Conservation (phyloP, 64 coral and sea anemone species). For the Montipora foliosa region DNA sequence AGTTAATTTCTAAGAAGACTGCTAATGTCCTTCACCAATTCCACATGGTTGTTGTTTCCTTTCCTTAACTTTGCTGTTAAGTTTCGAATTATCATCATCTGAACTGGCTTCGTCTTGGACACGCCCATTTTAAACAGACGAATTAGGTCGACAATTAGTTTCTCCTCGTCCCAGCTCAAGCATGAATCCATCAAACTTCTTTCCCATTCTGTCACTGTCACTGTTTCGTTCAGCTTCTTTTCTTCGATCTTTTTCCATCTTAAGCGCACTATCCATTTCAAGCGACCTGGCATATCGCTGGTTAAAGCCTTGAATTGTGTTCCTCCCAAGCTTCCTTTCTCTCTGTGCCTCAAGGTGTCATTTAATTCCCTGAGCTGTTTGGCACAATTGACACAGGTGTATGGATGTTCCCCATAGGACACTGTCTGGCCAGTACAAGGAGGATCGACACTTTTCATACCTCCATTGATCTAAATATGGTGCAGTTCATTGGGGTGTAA, state of each 20-base stretch:
- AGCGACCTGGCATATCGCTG: background rate
- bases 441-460: background rate
- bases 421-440: background rate
- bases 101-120: no score
- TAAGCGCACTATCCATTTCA: background rate
- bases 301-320: background rate
- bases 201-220: no score
- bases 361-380: background rate
- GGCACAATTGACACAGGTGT: slow-evolving; percentile 1
- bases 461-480: background rate
- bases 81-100: no score
- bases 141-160: no score
- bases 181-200: no score
- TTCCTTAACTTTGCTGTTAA: no score
- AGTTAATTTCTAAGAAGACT: no score
- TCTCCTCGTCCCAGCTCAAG: no score
- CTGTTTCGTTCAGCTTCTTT: background rate
- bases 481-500: slow-evolving; percentile 29
- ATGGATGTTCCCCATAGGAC: background rate
- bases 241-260: background rate
- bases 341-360: background rate
- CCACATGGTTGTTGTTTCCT: no score
- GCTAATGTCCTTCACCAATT: no score
- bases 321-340: background rate
- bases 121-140: no score